A percentile compares a stretch with the other conserved stretches of the same genome.
Evolutionary conservation across 2,113 vertebrate genomes (phyloP).

Genomic region (Silurus glanis): DNA sequence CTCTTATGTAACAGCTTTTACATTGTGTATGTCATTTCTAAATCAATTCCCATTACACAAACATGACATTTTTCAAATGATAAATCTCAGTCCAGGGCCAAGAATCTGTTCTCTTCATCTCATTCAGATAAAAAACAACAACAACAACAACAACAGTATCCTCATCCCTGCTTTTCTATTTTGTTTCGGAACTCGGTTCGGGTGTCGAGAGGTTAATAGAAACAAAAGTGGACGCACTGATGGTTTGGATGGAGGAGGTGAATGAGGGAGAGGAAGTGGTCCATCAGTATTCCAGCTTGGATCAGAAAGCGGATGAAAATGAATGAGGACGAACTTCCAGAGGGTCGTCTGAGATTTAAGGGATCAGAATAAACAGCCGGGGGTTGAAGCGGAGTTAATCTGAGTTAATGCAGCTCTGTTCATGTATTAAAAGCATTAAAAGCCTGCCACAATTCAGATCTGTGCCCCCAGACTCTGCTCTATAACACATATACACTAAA

Average conservation of each 20-base stretch:
- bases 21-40: slow-evolving; percentile 33
- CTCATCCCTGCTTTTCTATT: background rate
- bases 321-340: slow-evolving; percentile 30
- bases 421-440: slow-evolving; percentile 9
- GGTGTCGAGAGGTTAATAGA: slow-evolving; percentile 7
- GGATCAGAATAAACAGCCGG: slow-evolving; percentile 49
- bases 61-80: slow-evolving; percentile 39
- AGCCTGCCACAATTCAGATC: slow-evolving; percentile 17
- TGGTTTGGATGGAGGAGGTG: background rate
- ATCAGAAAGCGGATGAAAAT: background rate
- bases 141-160: background rate
- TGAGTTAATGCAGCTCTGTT: slow-evolving; percentile 14
- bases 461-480: background rate
- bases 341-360: slow-evolving; percentile 44
- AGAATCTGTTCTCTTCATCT: background rate
- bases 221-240: background rate
- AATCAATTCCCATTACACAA: slow-evolving; percentile 49
- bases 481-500: background rate
- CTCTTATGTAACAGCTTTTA: slow-evolving; percentile 14
- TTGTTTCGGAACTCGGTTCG: background rate
- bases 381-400: slow-evolving; percentile 20
- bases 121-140: background rate
- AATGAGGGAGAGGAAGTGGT: background rate
- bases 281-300: background rate
- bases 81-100: background rate